A percentile compares a stretch with the other conserved stretches of the same genome.
Evolutionary conservation across 2,888 invertebrate genomes (phyloP).

Genomic region (Branchellion lobata): DNA sequence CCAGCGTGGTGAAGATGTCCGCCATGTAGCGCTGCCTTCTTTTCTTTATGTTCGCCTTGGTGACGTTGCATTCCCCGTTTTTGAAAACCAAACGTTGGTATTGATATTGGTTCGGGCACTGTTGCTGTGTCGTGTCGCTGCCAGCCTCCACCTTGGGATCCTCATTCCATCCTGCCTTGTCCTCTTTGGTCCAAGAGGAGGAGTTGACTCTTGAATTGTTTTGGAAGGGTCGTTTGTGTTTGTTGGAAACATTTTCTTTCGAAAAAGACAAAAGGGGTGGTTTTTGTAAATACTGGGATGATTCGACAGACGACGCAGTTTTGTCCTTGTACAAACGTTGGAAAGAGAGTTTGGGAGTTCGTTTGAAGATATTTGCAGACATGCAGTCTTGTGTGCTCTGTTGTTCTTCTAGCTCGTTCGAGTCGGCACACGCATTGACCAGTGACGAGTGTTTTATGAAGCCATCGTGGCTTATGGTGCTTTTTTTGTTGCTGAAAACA

Average conservation of each 20-base stretch:
- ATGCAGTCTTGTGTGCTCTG: neutral
- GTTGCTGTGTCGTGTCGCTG: neutral
- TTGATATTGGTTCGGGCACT: neutral
- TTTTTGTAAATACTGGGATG: neutral
- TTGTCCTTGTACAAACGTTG: neutral
- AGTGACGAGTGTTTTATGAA: neutral
- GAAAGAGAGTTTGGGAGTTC: neutral
- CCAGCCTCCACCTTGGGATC: neutral
- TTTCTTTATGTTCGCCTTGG: slow-evolving; percentile 90
- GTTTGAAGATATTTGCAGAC: slow-evolving; percentile 11
- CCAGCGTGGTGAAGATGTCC: slow-evolving; percentile 66
- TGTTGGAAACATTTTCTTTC: neutral
- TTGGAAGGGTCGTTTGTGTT: neutral
- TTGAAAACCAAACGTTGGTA: slow-evolving; percentile 82
- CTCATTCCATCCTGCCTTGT: neutral
- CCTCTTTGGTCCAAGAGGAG: neutral
- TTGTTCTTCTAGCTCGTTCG: neutral
- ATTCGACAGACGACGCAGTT: neutral
- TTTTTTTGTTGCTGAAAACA: neutral
- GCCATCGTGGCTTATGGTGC: neutral
- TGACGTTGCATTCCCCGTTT: slow-evolving; percentile 95
- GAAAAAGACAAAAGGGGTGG: neutral
- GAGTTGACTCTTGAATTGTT: neutral
- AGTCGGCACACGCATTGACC: neutral
- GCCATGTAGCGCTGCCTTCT: slow-evolving; percentile 86